Base-by-base conservation (phyloP, 2,113 vertebrate genomes). In the Entelurus aequoreus region DNA sequence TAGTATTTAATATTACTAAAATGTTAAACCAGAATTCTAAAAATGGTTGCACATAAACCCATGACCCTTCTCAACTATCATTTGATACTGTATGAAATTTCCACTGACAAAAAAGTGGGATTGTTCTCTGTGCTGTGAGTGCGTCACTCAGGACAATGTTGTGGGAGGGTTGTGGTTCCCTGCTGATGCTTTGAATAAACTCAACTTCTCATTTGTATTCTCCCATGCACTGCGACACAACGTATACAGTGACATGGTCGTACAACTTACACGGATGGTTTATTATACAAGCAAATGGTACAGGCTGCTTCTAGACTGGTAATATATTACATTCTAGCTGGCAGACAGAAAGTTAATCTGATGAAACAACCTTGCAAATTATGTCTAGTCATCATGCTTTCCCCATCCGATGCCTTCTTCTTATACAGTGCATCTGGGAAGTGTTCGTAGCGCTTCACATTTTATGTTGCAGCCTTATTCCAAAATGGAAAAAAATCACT, bases 181-280 rank as follows among this genome's bases (percentile, higher is more conserved):
- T 60, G 55, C 59, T 51, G 65, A 80, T 76, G 78, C 73, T 81
- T 69, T 86, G 76, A 86, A 86, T 83, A 28, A 28, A 28, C 28
- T 83, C 77, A 84, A 28, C 28, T 28, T 28, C 65, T 69, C 50
- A 78, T 79, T 76, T 74, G 60, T 61, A 76, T 62, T 74, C 49
- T 38, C 49, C 47, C 7, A 35, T 16, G 19, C 8, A 15, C 6
- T 48, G 46, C 6, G 19, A 14, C 37, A 53, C 51, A 60, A 60
- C n/a, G 53, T n/a, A 40, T 42, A 16, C 11, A 61, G 16, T 60
- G 47, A 57, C 47, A 48, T 2, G 3, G 35, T 10, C 59, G 1
- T 28, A 28, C 28, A 38, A 2, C 44, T 6, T 42, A 60, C 4
- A 69, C 11, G 59, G 42, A 15, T 42, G 37, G 60, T 81, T 78